Base-by-base conservation (phyloP, 2,797 vertebrate genomes). In the Sandelia bainsii region DNA sequence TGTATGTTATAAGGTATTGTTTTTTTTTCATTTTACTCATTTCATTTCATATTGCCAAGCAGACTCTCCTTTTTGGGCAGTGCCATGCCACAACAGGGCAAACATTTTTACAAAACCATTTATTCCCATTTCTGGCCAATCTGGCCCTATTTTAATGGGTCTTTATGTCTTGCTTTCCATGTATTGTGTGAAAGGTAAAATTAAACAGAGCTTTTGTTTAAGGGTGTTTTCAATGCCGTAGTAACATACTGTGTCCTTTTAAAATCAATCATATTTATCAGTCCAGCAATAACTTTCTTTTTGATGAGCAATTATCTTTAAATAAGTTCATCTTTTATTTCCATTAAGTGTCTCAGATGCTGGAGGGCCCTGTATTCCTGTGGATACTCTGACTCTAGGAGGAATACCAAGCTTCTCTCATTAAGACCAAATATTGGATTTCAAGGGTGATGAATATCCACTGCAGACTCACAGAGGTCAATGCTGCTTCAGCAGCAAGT, bases 381-480 rank as follows among this genome's bases (percentile, higher is more conserved):
- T 50, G 62, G 48, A 83, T 59, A 61, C 70, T 54, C 39, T 62
- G 68, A 79, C 81, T 84, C 75, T 68, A 72, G 60, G 54, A 88
- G 66, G 75, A 78, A 84, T 79, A 79, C 72, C 77, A 88, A 82
- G 74, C 83, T 64, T 79, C 63, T 85, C 80, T 93, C 83, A 93
- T 92, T 90, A 84, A 67, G 80, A 70, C 73, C 76, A 85, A 77
- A 87, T 90, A 92, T 92, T 89, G 79, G 82, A 91, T 91, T 91
- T 84, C 68, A 65, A 68, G 73, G 64, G 53, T 93, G 90, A 93
- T 89, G 65, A 90, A 91, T 89, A 78, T 72, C 73, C 68, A 78
- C 77, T 85, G 87, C 86, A 81, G 76, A 80, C 65, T 79, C 65
- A 69, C 44, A 79, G 86, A 87, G 85, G 88, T 89, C 86, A 87